Conservation (phyloP, 2,888 invertebrate species). For the Seira ritae region DNA sequence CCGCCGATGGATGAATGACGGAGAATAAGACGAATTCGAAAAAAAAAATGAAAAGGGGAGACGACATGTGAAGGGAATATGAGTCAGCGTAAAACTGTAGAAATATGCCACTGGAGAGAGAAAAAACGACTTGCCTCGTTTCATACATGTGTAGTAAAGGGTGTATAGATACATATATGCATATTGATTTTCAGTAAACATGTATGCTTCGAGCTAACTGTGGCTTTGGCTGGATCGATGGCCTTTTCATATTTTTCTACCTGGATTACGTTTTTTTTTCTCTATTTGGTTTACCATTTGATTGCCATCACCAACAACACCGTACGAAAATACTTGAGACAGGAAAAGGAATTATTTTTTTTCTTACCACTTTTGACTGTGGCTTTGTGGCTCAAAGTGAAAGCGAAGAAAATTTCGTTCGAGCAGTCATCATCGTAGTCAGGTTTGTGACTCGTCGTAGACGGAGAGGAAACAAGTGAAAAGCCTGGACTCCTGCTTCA, state of each 20-base stretch:
- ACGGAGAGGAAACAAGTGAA: neutral
- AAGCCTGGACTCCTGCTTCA: no score
- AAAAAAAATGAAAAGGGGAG: neutral
- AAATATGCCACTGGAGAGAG: neutral
- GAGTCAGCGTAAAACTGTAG: conserved; percentile 9
- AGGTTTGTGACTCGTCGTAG: neutral
- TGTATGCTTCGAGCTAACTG: neutral
- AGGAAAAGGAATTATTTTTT: neutral
- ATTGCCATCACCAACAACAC: neutral
- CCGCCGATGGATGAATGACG: neutral
- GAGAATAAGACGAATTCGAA: neutral
- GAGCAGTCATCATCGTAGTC: neutral
- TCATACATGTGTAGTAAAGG: neutral
- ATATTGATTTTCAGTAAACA: conserved; percentile 54
- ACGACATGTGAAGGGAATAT: neutral
- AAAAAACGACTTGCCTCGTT: neutral
- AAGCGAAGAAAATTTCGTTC: neutral
- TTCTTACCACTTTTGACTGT: neutral
- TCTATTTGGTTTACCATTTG: conserved; percentile 12
- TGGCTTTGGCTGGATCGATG: conserved; percentile 40
- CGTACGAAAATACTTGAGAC: neutral
- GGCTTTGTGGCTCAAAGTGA: neutral
- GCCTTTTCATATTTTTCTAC: conserved; percentile 22
- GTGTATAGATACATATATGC: neutral
- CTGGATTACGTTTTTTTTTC: conserved; percentile 20